Evolutionary conservation across 2,113 vertebrate genomes (phyloP).

Genomic region (Syngnathus scovelli): DNA sequence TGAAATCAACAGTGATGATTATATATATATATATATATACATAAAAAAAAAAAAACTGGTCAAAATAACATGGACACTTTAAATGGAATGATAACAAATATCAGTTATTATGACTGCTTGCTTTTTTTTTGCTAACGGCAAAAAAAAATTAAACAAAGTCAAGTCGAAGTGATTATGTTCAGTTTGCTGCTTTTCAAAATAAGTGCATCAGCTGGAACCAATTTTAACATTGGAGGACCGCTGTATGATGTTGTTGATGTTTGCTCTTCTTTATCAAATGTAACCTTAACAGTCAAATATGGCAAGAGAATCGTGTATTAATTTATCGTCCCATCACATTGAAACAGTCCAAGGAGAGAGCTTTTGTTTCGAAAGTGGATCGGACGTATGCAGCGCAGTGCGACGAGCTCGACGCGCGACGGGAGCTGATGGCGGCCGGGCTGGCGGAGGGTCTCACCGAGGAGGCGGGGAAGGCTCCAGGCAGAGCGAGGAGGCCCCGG

Average conservation of each 20-base stretch:
- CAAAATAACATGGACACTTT: not conserved
- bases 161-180: no score
- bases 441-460: constrained; percentile 55
- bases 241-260: no score
- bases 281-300: not conserved
- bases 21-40: no score
- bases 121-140: not conserved
- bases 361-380: constrained; percentile 43
- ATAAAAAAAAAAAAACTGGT: no score
- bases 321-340: not conserved
- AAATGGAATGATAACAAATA: not conserved
- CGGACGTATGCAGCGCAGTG: constrained; percentile 14
- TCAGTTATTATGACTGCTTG: not conserved
- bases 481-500: constrained; percentile 30
- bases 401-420: constrained; percentile 37
- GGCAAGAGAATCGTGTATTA: not conserved
- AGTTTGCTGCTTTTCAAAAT: not conserved
- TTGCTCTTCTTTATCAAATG: not conserved
- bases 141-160: not conserved
- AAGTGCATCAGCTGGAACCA: not conserved
- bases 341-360: not conserved
- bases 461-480: constrained; percentile 46
- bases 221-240: not conserved
- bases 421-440: constrained; percentile 60
- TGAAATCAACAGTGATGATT: not conserved